A percentile compares a stretch with the other conserved stretches of the same genome.
phyloP scores from a whole-genome alignment of 2,888 invertebrate species.

The Drosophila incognita region DNA sequence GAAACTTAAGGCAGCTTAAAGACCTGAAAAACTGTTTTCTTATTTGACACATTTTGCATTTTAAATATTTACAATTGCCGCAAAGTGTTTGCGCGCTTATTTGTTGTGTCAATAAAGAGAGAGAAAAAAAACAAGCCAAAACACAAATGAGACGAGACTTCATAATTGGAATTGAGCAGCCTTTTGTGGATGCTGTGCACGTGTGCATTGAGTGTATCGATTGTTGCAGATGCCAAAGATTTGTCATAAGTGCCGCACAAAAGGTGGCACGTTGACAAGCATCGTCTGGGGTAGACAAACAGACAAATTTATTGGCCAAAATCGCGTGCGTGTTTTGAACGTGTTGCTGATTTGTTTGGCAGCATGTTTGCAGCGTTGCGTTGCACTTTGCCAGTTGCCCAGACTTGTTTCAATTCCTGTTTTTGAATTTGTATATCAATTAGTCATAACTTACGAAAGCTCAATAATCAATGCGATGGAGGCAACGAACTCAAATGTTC shows the following conservation, averaged over 20 bases:
- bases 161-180: conserved; percentile 10
- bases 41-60: conserved; percentile 79
- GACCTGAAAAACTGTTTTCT: conserved; percentile 59
- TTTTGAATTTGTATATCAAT: conserved; percentile 76
- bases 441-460: conserved; percentile 77
- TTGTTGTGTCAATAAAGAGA: conserved; percentile 63
- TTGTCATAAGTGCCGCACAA: conserved; percentile 62
- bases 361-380: conserved; percentile 23
- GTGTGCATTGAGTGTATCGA: conserved; percentile 38
- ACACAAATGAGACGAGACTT: conserved; percentile 52
- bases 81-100: conserved; percentile 69
- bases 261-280: conserved; percentile 50
- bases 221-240: conserved; percentile 45
- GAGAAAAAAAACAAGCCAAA: conserved; percentile 12
- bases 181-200: conserved; percentile 75
- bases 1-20: conserved; percentile 64
- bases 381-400: not conserved
- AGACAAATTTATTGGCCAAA: conserved; percentile 65
- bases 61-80: conserved; percentile 78
- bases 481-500: conserved; percentile 67
- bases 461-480: conserved; percentile 62
- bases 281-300: conserved; percentile 23
- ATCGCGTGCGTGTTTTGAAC: conserved; percentile 51
- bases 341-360: conserved; percentile 43
- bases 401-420: conserved; percentile 27